These are phyloP conservation scores for Kryptolebias ocellatus DNA, from an alignment of 2,797 vertebrate species.

Conservation along the genomic window DNA sequence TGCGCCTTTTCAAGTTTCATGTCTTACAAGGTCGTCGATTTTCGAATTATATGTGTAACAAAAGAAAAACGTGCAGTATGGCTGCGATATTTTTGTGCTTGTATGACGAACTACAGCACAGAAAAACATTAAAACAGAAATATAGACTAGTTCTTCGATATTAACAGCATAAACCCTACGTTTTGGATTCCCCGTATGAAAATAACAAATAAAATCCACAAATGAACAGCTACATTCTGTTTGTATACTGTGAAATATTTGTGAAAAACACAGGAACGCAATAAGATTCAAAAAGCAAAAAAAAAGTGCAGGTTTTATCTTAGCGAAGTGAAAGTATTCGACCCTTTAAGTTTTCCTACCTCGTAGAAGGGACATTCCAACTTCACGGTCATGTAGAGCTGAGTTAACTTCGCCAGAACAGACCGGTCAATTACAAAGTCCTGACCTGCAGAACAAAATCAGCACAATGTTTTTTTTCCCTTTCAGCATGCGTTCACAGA, in stretches of 20 bases:
- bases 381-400: constrained; percentile 88
- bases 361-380: constrained; percentile 92
- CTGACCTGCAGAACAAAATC: constrained; percentile 77
- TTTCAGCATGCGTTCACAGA: background rate
- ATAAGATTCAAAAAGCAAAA: background rate
- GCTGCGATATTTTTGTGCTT: too few relatives aligned
- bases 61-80: too few relatives aligned
- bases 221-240: background rate
- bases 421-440: constrained; percentile 73
- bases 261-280: background rate
- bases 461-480: background rate
- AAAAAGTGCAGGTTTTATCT: background rate
- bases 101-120: too few relatives aligned
- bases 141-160: too few relatives aligned
- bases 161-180: too few relatives aligned
- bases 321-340: background rate
- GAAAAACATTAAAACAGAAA: too few relatives aligned
- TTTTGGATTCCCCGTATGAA: too few relatives aligned
- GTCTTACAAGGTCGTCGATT: too few relatives aligned
- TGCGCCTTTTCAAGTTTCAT: too few relatives aligned
- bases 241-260: background rate
- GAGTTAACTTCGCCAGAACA: constrained; percentile 86
- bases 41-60: too few relatives aligned
- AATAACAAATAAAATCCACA: background rate
- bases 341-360: constrained; percentile 69